Evolutionary conservation across 1,140 invertebrate species (phyloP), one percentile per base, ranked within the genome.

Genomic region (Megalonaias nervosa): DNA sequence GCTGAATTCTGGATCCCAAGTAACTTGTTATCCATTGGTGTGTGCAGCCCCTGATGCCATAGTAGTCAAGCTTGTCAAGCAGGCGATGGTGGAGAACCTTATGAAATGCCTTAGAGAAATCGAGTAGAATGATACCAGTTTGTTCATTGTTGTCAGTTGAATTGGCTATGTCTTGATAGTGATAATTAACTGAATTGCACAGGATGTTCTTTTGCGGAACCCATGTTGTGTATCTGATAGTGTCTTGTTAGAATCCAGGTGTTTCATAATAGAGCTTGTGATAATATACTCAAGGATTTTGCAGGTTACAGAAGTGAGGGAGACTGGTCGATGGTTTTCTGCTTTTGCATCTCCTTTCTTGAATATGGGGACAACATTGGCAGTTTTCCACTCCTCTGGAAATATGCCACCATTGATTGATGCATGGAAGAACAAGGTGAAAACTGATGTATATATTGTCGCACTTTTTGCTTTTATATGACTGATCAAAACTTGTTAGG

Each of bases 11-110:
- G n/a, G n/a, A 55, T 14, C 64, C 61, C 11, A 79, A 68, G 68
- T 71, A 75, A 55, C 72, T 72, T 23, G 58, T 38, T 19, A 79
- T 71, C 77, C 77, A 75, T 2, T 17, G 21, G 55, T 59, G 66
- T 19, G 60, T 16, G 38, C 60, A 67, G 56, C 21, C 19, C 48
- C 73, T 9, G n/a, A 75, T 58, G 21, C 73, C 70, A 71, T 71
- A 71, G 56, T 17, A 48, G 14, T 61, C 11, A 17, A 71, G 21
- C 31, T 71, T 71, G 26, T 31, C 26, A 31, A 31, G 4, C 26
- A 31, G 26, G 4, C 26, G 26, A 31, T 31, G 26, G 26, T 31
- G 26, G 2, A 0, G 2, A 31, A 31, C 1, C 2, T 31, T 31
- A 31, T 31, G 2, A 31, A 31, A 31, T 31, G 26, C 2, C 26